A percentile compares a stretch with the other conserved stretches of the same genome.
These are phyloP conservation scores for Hyaena hyaena DNA, from an alignment of 2,113 vertebrate species.

Conservation along the genomic window DNA sequence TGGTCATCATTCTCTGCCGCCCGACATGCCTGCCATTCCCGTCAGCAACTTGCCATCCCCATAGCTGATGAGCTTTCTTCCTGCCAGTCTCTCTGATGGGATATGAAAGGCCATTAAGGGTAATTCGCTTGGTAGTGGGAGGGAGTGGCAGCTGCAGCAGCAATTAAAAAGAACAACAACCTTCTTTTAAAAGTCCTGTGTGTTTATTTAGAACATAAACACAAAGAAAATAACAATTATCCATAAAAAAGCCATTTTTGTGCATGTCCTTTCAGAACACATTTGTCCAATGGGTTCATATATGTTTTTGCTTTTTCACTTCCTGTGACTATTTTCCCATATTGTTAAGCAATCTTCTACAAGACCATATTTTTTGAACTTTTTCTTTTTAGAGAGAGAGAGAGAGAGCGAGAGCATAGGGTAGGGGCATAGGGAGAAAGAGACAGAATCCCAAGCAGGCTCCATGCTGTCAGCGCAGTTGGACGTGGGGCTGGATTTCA, in stretches of 20 bases:
- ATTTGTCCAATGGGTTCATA: not conserved
- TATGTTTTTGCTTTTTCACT: conserved; percentile 18
- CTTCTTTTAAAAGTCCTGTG: not conserved
- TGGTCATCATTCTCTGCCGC: not conserved
- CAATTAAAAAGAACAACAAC: not conserved
- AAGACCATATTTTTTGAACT: not conserved
- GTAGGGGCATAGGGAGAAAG: too few species aligned
- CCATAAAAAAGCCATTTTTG: not conserved
- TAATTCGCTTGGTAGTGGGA: conserved; percentile 52
- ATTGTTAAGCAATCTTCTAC: not conserved
- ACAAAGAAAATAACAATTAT: not conserved
- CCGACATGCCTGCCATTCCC: not conserved
- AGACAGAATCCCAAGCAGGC: too few species aligned
- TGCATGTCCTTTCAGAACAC: not conserved
- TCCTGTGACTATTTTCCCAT: not conserved
- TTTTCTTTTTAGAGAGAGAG: too few species aligned
- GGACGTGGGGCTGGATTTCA: too few species aligned
- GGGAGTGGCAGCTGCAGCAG: not conserved
- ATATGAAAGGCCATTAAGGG: conserved; percentile 53
- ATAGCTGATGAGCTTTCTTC: conserved; percentile 40
- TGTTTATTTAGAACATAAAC: conserved; percentile 52
- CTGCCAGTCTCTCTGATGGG: conserved; percentile 53
- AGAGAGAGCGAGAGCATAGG: too few species aligned
- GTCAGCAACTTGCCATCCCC: conserved; percentile 8
- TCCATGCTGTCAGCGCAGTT: too few species aligned